Conservation (phyloP, 2,888 invertebrate genomes). For the Deroplatys truncata region DNA sequence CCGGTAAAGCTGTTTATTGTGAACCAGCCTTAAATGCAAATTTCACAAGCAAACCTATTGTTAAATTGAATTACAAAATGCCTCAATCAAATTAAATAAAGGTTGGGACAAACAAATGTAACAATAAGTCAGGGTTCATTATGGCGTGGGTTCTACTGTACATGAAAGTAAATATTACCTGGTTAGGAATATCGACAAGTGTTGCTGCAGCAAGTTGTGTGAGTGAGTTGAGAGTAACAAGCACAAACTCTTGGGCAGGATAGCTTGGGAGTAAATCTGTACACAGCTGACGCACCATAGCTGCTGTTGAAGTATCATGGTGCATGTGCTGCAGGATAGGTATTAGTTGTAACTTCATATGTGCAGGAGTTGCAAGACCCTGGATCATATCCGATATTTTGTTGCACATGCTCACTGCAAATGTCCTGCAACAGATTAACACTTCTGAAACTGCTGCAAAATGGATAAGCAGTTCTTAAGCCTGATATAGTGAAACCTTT, state of each 20-base stretch:
- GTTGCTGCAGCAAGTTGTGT: constrained; percentile 86
- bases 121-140: too few relatives aligned
- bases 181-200: constrained; percentile 84
- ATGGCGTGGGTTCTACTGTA: too few relatives aligned
- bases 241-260: constrained; percentile 74
- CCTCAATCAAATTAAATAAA: too few relatives aligned
- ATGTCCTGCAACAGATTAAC: constrained; percentile 59
- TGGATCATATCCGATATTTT: constrained; percentile 95
- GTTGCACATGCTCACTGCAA: constrained; percentile 92
- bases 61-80: too few relatives aligned
- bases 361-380: constrained; percentile 86
- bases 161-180: constrained; percentile 50
- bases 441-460: background rate
- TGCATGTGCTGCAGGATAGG: constrained; percentile 91
- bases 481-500: background rate
- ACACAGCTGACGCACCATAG: constrained; percentile 70
- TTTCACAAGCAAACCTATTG: too few relatives aligned
- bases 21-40: too few relatives aligned
- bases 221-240: constrained; percentile 78
- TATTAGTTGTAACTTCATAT: constrained; percentile 85
- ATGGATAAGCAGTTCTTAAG: background rate
- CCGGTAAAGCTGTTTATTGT: too few relatives aligned
- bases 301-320: constrained; percentile 72
- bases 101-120: too few relatives aligned
- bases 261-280: constrained; percentile 69